These are phyloP conservation scores for cat (Felis catus) DNA, from an alignment of 2,113 vertebrate genomes.

Conservation along the genomic window DNA sequence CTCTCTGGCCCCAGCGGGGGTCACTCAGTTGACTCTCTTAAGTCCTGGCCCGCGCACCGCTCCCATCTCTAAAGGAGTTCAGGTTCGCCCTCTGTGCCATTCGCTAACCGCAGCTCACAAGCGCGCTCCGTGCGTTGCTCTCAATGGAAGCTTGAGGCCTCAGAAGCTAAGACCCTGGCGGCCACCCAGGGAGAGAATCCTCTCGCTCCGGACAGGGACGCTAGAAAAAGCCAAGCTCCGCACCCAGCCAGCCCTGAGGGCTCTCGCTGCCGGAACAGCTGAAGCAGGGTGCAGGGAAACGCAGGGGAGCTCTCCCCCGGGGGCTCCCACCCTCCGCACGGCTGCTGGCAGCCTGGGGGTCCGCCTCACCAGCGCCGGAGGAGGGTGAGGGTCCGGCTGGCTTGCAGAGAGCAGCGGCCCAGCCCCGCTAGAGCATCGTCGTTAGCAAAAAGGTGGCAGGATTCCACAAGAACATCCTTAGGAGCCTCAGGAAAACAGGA, in stretches of 20 bases:
- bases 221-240: not conserved
- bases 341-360: not conserved
- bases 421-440: not conserved
- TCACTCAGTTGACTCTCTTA: not conserved
- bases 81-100: not conserved
- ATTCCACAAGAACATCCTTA: not conserved
- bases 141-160: not conserved
- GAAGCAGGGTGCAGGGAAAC: not conserved
- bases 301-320: not conserved
- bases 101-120: not conserved
- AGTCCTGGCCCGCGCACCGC: not conserved
- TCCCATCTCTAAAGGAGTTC: not conserved
- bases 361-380: rapidly evolving
- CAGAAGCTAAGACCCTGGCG: not conserved
- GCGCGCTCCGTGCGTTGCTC: not conserved
- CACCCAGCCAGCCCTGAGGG: not conserved
- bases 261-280: not conserved
- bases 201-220: not conserved
- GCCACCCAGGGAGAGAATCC: not conserved
- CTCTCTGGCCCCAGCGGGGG: not conserved
- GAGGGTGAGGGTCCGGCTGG: not conserved
- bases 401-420: not conserved
- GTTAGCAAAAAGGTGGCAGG: not conserved
- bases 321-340: rapidly evolving
- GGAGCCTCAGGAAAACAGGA: not conserved